Base-by-base conservation (phyloP, 2,888 invertebrate genomes). In the Ectemnius continuus region DNA sequence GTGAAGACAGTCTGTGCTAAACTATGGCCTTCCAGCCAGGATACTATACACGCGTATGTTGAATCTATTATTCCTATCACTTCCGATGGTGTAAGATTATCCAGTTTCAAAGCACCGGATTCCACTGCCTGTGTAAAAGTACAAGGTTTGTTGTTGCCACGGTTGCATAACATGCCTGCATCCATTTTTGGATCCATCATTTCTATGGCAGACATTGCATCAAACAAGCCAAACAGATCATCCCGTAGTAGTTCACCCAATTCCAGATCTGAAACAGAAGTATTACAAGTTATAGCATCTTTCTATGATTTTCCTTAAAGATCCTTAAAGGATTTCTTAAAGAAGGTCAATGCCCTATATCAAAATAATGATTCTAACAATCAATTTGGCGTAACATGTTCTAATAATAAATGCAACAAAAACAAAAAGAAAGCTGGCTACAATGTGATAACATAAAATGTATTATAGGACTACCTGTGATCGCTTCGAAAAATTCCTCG, bases 141-240 rank as follows among this genome's bases (percentile, higher is more conserved):
- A 58, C 97, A 93, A 5, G 97, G 96, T 87, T 96, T 96, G 70
- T 96, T 94, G 86, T 94, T 95, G 14, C 96, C 96, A 79, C 97
- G 93, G 89, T 98, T 98, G 89, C 98, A 98, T 79, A 97, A 92
- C 98, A 99, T 98, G 5, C 99, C 99, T 0, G 98, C 98, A 93
- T 99, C 99, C 99, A 99, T 99, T 93, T 99, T 99, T 0, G 99
- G 99, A 90, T 99, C 99, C 99, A 99, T 99, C 97, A 99, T 98
- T 92, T 99, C 99, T 85, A 99, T 99, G 0, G 99, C 99, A 0
- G 99, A 98, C 99, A 99, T 99, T 0, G 99, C 99, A 91, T 99
- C 99, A 91, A 98, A 98, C 52, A 99, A 92, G 2, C 98, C 97
- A 92, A 96, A 97, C 20, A 96, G 91, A 65, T 96, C 96, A 93